Evolutionary conservation across 2,113 vertebrate genomes (phyloP), one percentile per base, ranked within the genome.

Genomic region (Marmota flaviventris): DNA sequence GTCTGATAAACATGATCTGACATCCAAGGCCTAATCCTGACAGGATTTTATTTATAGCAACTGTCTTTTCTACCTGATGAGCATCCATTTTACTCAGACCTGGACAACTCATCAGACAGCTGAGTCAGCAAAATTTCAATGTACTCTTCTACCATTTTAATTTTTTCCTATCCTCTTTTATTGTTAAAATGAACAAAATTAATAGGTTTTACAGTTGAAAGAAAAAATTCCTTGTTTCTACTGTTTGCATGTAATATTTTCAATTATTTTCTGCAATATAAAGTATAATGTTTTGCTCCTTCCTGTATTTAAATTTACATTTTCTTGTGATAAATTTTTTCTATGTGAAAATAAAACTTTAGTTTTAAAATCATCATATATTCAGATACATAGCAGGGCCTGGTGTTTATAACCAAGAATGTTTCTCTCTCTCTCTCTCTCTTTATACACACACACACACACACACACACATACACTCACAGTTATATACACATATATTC

Each of bases 31-130:
- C 75, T 89, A 39, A 85, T 96, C 63, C 70, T 94, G 95, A 93
- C 91, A 95, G 67, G 25, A 39, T 93, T 83, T 98, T 95, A 97
- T 97, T 97, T 98, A 98, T 97, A 88, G 83, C 70, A 94, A 81
- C 65, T 97, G 89, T 94, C 95, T 96, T 89, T 97, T 89, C 72
- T 39, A 85, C 45, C 72, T 77, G 93, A 95, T 65, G 70, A 93
- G 7, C 81, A 89, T 85, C 81, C 79, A 85, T 94, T 97, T 96
- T 89, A 9, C 42, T 24, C 39, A 89, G 65, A 82, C 65, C 25
- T 67, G 79, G 56, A 81, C 16, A 92, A 25, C 39, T 83, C 72
- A 42, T 11, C 27, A 79, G 90, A 63, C n/a, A 72, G 42, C 6
- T 82, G 69, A 37, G 84, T 97, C 93, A 97, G 76, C 90, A 92